These are phyloP conservation scores for Hermaeophaga mercurialis DNA, from an alignment of 2,888 invertebrate species.

Conservation along the genomic window DNA sequence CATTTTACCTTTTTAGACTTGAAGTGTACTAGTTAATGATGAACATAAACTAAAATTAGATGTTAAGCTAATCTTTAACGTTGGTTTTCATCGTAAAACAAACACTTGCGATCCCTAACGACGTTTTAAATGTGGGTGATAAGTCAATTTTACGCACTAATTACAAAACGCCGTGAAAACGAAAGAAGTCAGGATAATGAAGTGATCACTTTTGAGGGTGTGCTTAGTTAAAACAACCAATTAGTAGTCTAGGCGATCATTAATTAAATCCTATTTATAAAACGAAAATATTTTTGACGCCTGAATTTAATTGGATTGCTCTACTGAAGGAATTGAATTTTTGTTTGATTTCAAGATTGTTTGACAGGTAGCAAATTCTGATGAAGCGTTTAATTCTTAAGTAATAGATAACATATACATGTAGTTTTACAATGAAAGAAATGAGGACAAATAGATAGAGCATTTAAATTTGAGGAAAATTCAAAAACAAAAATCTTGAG, in stretches of 20 bases:
- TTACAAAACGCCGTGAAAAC: slow-evolving; percentile 17
- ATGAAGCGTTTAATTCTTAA: no score
- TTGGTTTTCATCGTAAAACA: slow-evolving; percentile 11
- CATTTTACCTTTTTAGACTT: no score
- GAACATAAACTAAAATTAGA: slow-evolving; percentile 11
- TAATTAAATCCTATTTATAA: slow-evolving; percentile 7
- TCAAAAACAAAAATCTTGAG: no score
- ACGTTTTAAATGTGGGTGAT: slow-evolving; percentile 24
- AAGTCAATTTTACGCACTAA: slow-evolving; percentile 29
- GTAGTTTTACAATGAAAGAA: no score
- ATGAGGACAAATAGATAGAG: no score
- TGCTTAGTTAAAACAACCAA: slow-evolving; percentile 10
- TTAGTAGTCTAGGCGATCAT: slow-evolving; percentile 17
- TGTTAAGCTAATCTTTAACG: slow-evolving; percentile 6
- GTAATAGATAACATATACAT: no score
- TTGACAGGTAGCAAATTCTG: no score
- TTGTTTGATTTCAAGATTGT: no score
- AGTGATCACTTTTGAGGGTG: slow-evolving; percentile 7
- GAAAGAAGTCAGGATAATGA: slow-evolving; percentile 16
- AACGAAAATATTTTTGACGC: slow-evolving; percentile 12
- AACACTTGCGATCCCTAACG: slow-evolving; percentile 17
- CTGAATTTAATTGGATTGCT: slow-evolving; percentile 1
- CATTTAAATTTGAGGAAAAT: no score
- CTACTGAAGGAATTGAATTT: not conserved
- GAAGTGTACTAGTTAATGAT: no score